phyloP scores from a whole-genome alignment of 2,113 vertebrate genomes.

The Dicentrarchus labrax region DNA sequence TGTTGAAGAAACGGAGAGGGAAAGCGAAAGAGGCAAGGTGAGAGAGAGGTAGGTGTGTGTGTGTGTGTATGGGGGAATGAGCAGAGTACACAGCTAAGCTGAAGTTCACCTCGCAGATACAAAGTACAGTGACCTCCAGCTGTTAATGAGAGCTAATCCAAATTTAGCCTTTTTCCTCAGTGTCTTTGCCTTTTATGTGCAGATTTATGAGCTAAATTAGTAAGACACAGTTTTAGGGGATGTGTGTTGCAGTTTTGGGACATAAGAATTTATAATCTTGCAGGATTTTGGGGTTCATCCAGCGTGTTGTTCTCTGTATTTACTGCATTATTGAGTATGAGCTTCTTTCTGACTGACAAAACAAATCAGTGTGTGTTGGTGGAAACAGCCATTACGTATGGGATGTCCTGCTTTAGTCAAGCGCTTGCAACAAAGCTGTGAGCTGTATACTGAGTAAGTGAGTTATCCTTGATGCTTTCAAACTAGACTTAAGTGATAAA shows the following conservation, averaged over 20 bases:
- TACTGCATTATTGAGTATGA: background rate
- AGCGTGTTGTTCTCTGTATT: background rate
- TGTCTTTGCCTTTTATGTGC: background rate
- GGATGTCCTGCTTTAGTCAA: background rate
- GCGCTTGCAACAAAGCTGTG: background rate
- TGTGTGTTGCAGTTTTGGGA: background rate
- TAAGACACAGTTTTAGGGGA: background rate
- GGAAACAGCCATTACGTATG: background rate
- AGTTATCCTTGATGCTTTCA: background rate
- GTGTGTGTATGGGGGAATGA: no score
- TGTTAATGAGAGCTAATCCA: background rate
- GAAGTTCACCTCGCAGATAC: background rate
- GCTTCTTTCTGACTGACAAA: background rate
- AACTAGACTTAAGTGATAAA: background rate
- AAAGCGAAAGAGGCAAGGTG: no score
- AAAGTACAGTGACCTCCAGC: background rate
- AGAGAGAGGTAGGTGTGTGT: no score
- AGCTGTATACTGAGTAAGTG: background rate
- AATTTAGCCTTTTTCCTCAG: background rate
- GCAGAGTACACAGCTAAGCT: background rate
- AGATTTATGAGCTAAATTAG: background rate
- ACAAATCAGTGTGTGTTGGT: background rate
- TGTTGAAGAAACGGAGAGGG: no score
- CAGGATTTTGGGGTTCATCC: background rate
- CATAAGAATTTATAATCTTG: background rate